Conservation (phyloP, 2,113 vertebrate species). For the Muntiacus reevesi region DNA sequence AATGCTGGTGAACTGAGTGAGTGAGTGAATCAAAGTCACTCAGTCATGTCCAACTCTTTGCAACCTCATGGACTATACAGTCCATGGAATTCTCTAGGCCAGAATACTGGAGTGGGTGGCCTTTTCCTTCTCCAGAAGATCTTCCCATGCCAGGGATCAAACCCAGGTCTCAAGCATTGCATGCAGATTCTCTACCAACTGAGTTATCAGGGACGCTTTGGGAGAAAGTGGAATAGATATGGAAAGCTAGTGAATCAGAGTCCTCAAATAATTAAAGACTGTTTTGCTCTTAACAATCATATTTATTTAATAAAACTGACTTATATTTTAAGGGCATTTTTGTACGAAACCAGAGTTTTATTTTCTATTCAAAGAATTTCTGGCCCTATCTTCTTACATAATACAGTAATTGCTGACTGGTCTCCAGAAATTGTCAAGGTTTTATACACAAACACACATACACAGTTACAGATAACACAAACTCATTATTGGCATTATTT, state of each 20-base stretch:
- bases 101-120: background rate
- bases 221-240: background rate
- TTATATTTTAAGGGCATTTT: background rate
- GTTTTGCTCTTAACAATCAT: background rate
- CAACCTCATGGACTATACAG: background rate
- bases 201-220: background rate
- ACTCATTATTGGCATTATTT: constrained; percentile 12
- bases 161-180: background rate
- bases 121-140: background rate
- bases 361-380: constrained; percentile 25
- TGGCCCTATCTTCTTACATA: background rate
- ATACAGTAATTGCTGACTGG: background rate
- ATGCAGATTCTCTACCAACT: background rate
- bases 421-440: constrained; percentile 9
- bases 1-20: background rate
- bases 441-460: constrained; percentile 50
- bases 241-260: background rate
- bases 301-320: constrained; percentile 3
- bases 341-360: background rate
- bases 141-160: background rate
- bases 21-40: background rate
- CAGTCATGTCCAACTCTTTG: background rate
- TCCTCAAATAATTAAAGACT: background rate
- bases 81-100: background rate
- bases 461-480: constrained; percentile 50